Evolutionary conservation across 2,888 invertebrate species (phyloP), one percentile per base, ranked within the genome.

Genomic region (Dinocampus coccinellae): DNA sequence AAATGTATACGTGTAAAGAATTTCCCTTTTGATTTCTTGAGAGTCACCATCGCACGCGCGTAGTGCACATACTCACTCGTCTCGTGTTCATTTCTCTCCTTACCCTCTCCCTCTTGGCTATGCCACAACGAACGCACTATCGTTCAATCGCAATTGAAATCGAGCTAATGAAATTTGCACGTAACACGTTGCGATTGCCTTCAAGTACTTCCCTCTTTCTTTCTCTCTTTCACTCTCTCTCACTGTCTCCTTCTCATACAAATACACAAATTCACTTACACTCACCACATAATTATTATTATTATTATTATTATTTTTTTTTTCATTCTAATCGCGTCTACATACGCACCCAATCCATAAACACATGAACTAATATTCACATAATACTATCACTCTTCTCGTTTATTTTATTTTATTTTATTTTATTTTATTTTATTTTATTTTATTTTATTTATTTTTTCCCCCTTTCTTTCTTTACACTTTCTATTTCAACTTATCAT

Each of bases 91-190:
- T n/a, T n/a, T n/a, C n/a, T n/a, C n/a, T n/a, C n/a, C n/a, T n/a
- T n/a, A n/a, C n/a, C n/a, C n/a, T n/a, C n/a, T n/a, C n/a, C n/a
- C n/a, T 13, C 39, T 47, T 16, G 47, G 16, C 57, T 24, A 61
- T 36, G 39, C 39, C 33, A 39, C 11, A n/a, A n/a, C n/a, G n/a
- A n/a, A 36, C 42, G 52, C 63, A 58, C 58, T 73, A 75, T 76
- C 72, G 70, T 34, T 53, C 72, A 71, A 75, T 77, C 75, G 62
- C 61, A 58, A 67, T 67, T 63, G 62, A 16, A 65, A 24, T 26
- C 61, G 57, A 39, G 34, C 73, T 74, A 75, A 77, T 75, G 73
- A 77, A 75, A 73, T 74, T 74, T 68, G 69, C 72, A 70, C 64
- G 70, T 70, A 58, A 58, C 70, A 29, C 57, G 47, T 39, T 57